Percentiles rank a stretch among this genome's conserved stretches.
Conservation (phyloP, 2,888 invertebrate genomes). For the Acronicta aceris region DNA sequence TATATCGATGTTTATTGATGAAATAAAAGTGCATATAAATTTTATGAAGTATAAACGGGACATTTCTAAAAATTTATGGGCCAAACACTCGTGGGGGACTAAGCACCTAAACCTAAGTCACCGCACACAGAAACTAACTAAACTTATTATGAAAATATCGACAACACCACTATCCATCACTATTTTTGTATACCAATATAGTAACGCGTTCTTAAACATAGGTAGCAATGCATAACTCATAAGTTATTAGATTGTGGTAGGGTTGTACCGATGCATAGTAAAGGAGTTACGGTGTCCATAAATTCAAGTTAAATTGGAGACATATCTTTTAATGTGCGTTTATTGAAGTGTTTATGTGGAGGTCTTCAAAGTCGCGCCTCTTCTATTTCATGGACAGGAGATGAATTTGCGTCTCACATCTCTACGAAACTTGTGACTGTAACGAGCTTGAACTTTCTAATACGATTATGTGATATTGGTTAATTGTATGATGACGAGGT, state of each 20-base stretch:
- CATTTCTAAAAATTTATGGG: slow-evolving; percentile 83
- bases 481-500: slow-evolving; percentile 47
- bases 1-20: slow-evolving; percentile 85
- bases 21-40: slow-evolving; percentile 88
- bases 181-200: background rate
- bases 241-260: slow-evolving; percentile 14
- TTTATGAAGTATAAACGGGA: slow-evolving; percentile 87
- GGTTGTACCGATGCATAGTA: slow-evolving; percentile 52
- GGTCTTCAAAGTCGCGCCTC: slow-evolving; percentile 68
- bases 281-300: slow-evolving; percentile 80
- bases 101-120: slow-evolving; percentile 69
- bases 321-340: slow-evolving; percentile 84
- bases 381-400: slow-evolving; percentile 68
- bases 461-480: slow-evolving; percentile 31
- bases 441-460: slow-evolving; percentile 34
- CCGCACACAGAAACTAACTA: slow-evolving; percentile 35
- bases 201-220: background rate
- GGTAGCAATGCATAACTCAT: slow-evolving; percentile 31
- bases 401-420: slow-evolving; percentile 66
- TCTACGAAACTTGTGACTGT: slow-evolving; percentile 36
- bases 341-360: slow-evolving; percentile 85
- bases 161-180: slow-evolving; percentile 11
- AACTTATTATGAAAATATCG: slow-evolving; percentile 29
- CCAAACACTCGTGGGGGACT: slow-evolving; percentile 76
- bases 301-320: slow-evolving; percentile 85